Evolutionary conservation across 2,797 vertebrate genomes (phyloP).

Genomic region (Carcharodon carcharias): DNA sequence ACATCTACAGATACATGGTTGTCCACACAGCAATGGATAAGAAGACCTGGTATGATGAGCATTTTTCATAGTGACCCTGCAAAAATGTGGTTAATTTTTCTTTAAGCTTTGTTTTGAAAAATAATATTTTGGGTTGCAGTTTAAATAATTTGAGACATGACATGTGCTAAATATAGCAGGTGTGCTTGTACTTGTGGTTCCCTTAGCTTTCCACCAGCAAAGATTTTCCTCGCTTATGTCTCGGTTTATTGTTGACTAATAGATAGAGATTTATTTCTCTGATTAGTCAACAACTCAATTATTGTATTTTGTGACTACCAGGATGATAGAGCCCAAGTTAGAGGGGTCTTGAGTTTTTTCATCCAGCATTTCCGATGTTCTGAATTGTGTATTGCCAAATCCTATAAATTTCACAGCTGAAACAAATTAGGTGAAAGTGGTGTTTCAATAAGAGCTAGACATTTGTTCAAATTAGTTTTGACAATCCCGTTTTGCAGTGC

Average conservation of each 20-base stretch:
- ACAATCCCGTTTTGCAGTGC: not conserved
- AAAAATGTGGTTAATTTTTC: not conserved
- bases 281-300: not conserved
- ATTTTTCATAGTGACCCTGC: not conserved
- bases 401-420: not conserved
- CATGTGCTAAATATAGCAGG: not conserved
- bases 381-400: not conserved
- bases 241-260: not conserved
- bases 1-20: constrained; percentile 97
- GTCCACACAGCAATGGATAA: constrained; percentile 98
- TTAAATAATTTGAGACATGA: constrained; percentile 1
- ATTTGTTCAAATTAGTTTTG: not conserved
- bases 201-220: not conserved
- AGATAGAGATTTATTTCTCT: not conserved
- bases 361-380: not conserved
- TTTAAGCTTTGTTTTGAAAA: not conserved
- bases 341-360: not conserved
- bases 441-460: not conserved
- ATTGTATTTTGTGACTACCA: not conserved
- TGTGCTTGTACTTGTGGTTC: not conserved
- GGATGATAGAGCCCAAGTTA: not conserved
- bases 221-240: not conserved
- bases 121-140: not conserved
- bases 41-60: constrained; percentile 81
- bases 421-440: not conserved